phyloP scores from a whole-genome alignment of 2,888 invertebrate genomes.

The Synergus japonicus region DNA sequence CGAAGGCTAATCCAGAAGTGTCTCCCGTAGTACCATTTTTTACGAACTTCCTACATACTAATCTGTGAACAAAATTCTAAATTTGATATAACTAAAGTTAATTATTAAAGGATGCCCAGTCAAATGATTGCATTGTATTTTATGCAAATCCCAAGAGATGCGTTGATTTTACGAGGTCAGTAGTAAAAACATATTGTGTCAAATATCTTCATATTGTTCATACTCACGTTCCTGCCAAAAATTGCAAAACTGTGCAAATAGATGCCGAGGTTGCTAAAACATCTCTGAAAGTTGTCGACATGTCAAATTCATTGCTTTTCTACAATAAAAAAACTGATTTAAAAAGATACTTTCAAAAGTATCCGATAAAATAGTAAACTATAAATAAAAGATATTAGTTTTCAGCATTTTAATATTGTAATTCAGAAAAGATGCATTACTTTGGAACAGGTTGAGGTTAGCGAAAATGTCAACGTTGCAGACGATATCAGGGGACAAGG shows the following conservation, averaged over 20 bases:
- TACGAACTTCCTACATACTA: slow-evolving; percentile 88
- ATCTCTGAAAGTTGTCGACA: slow-evolving; percentile 75
- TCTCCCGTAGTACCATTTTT: slow-evolving; percentile 87
- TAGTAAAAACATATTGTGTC: too few relatives aligned
- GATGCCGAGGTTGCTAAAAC: slow-evolving; percentile 82
- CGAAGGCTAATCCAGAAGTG: slow-evolving; percentile 87
- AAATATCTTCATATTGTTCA: slow-evolving; percentile 74
- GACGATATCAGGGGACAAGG: too few relatives aligned
- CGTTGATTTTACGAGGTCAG: too few relatives aligned
- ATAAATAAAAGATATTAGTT: not conserved
- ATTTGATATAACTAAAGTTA: slow-evolving; percentile 13
- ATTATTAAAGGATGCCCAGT: slow-evolving; percentile 21
- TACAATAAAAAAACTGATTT: not conserved
- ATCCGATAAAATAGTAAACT: not conserved
- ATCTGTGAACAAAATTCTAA: slow-evolving; percentile 79
- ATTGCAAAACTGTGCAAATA: slow-evolving; percentile 88
- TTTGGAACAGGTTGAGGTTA: too few relatives aligned
- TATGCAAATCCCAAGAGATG: too few relatives aligned
- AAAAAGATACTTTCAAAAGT: not conserved
- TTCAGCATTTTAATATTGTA: too few relatives aligned
- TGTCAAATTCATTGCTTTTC: slow-evolving; percentile 55
- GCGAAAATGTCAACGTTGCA: too few relatives aligned
- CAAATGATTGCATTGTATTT: not conserved
- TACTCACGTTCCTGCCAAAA: slow-evolving; percentile 91
- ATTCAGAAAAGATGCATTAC: too few relatives aligned